Conservation (phyloP, 1,140 invertebrate genomes). For the Caenorhabditis remanei region DNA sequence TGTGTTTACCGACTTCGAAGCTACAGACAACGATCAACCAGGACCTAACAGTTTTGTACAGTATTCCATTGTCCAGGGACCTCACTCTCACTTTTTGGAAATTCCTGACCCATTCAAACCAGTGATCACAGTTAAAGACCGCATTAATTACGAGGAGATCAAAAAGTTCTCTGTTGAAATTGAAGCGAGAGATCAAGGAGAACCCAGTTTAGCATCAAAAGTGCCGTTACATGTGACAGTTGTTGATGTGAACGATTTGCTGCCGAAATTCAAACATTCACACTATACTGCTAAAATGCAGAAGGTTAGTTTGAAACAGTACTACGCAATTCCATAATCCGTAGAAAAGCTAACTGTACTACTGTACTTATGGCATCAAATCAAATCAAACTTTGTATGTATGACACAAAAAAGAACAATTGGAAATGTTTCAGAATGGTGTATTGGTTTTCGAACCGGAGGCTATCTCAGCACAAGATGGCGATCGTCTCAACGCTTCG, state of each 20-base stretch:
- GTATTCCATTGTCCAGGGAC: conserved; percentile 81
- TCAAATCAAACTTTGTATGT: neutral
- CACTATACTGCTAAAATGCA: conserved; percentile 65
- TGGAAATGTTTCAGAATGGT: conserved; percentile 64
- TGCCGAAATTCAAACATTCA: conserved; percentile 67
- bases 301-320: conserved; percentile 52
- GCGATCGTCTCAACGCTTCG: conserved; percentile 69
- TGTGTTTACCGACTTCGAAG: conserved; percentile 87
- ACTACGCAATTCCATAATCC: too few species aligned
- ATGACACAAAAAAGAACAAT: neutral
- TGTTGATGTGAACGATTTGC: conserved; percentile 70
- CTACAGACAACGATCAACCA: conserved; percentile 89
- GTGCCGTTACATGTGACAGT: conserved; percentile 69
- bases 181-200: conserved; percentile 71
- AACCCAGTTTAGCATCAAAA: conserved; percentile 60
- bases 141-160: conserved; percentile 71
- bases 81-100: conserved; percentile 64
- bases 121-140: conserved; percentile 63
- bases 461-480: conserved; percentile 69
- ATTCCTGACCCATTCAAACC: conserved; percentile 70
- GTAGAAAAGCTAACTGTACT: neutral
- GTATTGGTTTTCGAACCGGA: conserved; percentile 66
- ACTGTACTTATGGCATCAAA: neutral
- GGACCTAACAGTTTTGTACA: conserved; percentile 93
- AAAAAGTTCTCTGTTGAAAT: conserved; percentile 68